Evolutionary conservation across 2,797 vertebrate species (phyloP), one percentile per base, ranked within the genome.

Genomic region (Acanthurus tractus): DNA sequence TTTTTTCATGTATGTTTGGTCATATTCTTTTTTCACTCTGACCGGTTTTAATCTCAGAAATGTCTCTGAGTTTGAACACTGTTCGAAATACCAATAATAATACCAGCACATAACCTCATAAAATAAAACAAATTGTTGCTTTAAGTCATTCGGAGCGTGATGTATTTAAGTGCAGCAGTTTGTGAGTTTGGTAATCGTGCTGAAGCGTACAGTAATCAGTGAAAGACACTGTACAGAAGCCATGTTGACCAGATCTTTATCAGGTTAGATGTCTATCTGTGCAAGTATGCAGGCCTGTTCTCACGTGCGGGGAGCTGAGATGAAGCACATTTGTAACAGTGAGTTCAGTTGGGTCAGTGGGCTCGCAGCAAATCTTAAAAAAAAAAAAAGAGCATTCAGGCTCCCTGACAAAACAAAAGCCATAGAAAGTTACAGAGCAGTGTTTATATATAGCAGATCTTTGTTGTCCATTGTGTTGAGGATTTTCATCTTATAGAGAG

Each of bases 361-460:
- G 42, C 64, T 63, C n/a, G 38, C 0, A 9, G 50, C 45, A 81
- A 20, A 49, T 74, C 80, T 63, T 70, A 77, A 58, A n/a, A n/a
- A n/a, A n/a, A n/a, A n/a, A n/a, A n/a, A n/a, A 93, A 92, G 76
- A 87, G 13, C 82, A 82, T 80, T 82, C 63, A 52, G 56, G 57
- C 23, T 69, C 45, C 44, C 14, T 5, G 50, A 52, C 57, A 46
- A 78, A 86, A 92, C 88, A 89, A 92, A 89, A 82, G 80, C 77
- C 53, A 89, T 77, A 92, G 84, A 92, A 92, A 89, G 68, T 64
- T 62, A 64, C 20, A 72, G 56, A 58, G 68, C 63, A 38, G 55
- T 55, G 29, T 70, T 71, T 90, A 87, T 74, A 83, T 85, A 84
- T 85, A 92, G 61, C 70, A 18, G 42, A 61, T 77, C 44, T 72